Evolutionary conservation across 1,140 invertebrate species (phyloP).

Genomic region (Caenorhabditis briggsae): DNA sequence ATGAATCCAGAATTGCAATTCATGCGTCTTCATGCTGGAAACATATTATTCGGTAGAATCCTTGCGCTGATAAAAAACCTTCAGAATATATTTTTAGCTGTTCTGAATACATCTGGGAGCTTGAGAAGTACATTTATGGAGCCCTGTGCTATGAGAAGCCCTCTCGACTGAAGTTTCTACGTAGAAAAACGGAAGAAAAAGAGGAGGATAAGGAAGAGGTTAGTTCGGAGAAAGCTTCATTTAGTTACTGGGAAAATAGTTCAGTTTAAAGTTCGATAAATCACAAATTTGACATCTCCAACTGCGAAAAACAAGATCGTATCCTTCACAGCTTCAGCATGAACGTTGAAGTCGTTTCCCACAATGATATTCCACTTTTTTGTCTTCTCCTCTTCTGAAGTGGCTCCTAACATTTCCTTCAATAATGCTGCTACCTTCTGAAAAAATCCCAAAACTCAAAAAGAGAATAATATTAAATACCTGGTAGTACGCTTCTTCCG

Average conservation of each 20-base stretch:
- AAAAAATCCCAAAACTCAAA: background rate
- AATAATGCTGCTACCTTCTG: background rate
- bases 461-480: background rate
- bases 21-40: slow-evolving; percentile 64
- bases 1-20: slow-evolving; percentile 61
- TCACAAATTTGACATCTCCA: slow-evolving; percentile 29
- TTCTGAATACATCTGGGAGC: slow-evolving; percentile 62
- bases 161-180: slow-evolving; percentile 55
- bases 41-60: slow-evolving; percentile 55
- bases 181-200: slow-evolving; percentile 55
- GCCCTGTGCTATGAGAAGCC: slow-evolving; percentile 64
- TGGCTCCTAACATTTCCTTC: background rate
- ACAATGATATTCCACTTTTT: slow-evolving; percentile 24
- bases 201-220: slow-evolving; percentile 60
- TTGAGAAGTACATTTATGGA: slow-evolving; percentile 66
- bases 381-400: background rate
- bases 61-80: background rate
- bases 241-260: background rate
- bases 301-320: slow-evolving; percentile 31
- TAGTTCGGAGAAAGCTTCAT: background rate
- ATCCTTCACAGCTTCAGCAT: slow-evolving; percentile 26
- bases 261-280: background rate
- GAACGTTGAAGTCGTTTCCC: slow-evolving; percentile 27
- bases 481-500: slow-evolving; percentile 10
- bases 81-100: slow-evolving; percentile 34